Evolutionary conservation across 2,888 invertebrate species (phyloP), one percentile per base, ranked within the genome.

Genomic region (Aspidiotus rigidus): DNA sequence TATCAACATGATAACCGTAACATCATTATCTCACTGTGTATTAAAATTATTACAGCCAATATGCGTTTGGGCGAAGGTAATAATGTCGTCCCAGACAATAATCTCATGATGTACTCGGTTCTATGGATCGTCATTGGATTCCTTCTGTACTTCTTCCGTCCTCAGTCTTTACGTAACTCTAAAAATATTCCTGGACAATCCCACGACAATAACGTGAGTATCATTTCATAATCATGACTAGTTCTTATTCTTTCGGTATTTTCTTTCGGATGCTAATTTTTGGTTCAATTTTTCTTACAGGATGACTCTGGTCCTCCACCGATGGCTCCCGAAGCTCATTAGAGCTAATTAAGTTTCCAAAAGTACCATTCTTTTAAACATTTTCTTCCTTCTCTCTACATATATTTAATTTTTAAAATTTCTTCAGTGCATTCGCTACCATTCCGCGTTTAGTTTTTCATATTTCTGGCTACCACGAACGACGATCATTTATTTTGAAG

Each of bases 51-150:
- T 67, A 49, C 60, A 67, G 67, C 60, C 15, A 67, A 44, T 49
- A 28, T 49, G 49, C 44, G 53, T 42, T 44, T 59, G 44, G 60
- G 59, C 15, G 60, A 56, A 16, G 55, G 56, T 11, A 28, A 28
- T 5, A 28, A 28, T 28, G 28, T 28, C 28, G 41, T 59, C 53
- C 44, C 60, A 0, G 67, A 67, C 44, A 67, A 60, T 40, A 53
- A 60, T 49, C 17, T 67, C 39, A 67, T 67, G 59, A 67, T 67
- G 67, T 67, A 67, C 15, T 67, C 67, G 7, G 60, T 67, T 59
- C 53, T 67, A 7, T 67, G 67, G 67, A 67, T 67, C 39, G 67
- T 60, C 11, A 67, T 67, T 40, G 67, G 67, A 49, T 67, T 67
- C 42, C 59, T 67, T 39, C 49, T 67, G 49, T 67, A 67, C 53